A percentile compares a stretch with the other conserved stretches of the same genome.
phyloP scores from a whole-genome alignment of 2,888 invertebrate genomes.

The Nomada ferruginata region DNA sequence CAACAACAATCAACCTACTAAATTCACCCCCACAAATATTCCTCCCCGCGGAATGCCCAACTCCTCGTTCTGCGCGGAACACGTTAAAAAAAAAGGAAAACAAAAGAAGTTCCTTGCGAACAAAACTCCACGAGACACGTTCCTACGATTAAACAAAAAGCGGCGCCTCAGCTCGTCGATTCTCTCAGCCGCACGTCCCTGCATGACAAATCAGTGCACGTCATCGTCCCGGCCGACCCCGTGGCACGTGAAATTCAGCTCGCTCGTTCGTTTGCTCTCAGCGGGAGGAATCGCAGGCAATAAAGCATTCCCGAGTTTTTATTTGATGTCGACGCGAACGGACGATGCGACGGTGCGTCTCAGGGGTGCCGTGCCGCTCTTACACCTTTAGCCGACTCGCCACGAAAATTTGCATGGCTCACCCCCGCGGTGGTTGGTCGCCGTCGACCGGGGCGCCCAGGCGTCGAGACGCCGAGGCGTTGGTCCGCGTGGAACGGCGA shows the following conservation, averaged over 20 bases:
- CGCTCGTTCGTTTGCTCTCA: slow-evolving; percentile 4
- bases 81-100: too few species aligned
- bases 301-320: slow-evolving; percentile 45
- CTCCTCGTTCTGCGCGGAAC: too few species aligned
- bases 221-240: background rate
- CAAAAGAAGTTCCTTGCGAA: too few species aligned
- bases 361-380: slow-evolving; percentile 45
- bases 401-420: slow-evolving; percentile 48
- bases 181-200: background rate
- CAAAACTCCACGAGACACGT: background rate
- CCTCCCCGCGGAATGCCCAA: too few species aligned
- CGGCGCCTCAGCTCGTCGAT: background rate
- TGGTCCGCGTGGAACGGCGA: slow-evolving; percentile 30
- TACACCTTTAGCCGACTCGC: slow-evolving; percentile 23
- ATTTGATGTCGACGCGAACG: slow-evolving; percentile 3
- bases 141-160: background rate
- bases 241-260: slow-evolving; percentile 11
- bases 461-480: slow-evolving; percentile 27
- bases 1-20: too few species aligned
- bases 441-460: slow-evolving; percentile 10
- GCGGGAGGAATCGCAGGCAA: slow-evolving; percentile 36
- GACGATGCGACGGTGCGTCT: background rate
- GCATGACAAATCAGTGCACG: slow-evolving; percentile 15
- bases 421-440: slow-evolving; percentile 7
- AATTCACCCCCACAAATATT: too few species aligned